Evolutionary conservation across 1,140 invertebrate genomes (phyloP), one percentile per base, ranked within the genome.

Genomic region (Danaus plexippus): DNA sequence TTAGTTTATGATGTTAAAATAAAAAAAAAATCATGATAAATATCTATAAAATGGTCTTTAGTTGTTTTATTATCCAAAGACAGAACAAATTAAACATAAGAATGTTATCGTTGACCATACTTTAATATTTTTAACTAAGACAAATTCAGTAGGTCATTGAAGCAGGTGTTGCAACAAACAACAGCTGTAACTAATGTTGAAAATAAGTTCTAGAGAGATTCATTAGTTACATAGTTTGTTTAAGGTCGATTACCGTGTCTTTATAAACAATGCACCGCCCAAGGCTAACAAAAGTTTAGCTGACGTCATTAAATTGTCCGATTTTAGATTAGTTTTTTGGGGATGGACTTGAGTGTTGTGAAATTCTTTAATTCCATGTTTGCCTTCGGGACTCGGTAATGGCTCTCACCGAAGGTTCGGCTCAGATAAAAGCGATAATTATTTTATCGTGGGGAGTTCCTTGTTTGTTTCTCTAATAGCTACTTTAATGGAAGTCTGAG

Each of bases 391-490:
- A 66, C 57, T 63, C 45, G 55, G 61, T 56, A 69, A 71, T 64
- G 59, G 61, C 54, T 55, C 61, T 63, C 61, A 65, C 67, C 69
- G 67, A 78, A 75, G 69, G 69, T 70, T 79, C 77, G 77, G 79
- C 67, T 56, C 43, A 74, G 80, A 81, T 84, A 74, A 81, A 84
- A 78, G 78, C 73, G 81, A 83, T 85, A 86, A 86, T 85, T 86
- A 83, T 84, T 86, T 85, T 83, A 86, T 85, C 75, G 80, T 66
- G 62, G 68, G 77, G 73, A 75, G 76, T 78, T 76, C 68, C 77
- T 82, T 86, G 81, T 85, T 86, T 86, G 83, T 86, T 86, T 84
- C 72, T 85, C 72, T 86, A 86, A 86, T 85, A 80, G 80, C 77
- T 69, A 74, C 77, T 82, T 79, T 86, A 86, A 85, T 86, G 80